These are phyloP conservation scores for Monochamus alternatus DNA, from an alignment of 2,888 invertebrate species.

Conservation along the genomic window DNA sequence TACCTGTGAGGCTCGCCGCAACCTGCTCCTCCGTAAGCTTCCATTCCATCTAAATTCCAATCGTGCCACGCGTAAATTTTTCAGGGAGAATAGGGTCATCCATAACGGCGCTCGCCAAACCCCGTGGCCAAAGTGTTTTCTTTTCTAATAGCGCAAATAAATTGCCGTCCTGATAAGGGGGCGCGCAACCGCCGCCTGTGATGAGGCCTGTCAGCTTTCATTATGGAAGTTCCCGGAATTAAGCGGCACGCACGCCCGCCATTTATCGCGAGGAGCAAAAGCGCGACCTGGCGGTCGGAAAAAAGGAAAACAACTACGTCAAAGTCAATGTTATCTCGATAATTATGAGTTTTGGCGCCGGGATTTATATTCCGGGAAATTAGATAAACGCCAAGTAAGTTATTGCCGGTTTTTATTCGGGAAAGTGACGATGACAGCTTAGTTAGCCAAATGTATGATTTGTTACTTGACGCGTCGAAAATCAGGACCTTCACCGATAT, in stretches of 20 bases:
- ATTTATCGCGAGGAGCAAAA: slow-evolving; percentile 28
- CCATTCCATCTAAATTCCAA: slow-evolving; percentile 7
- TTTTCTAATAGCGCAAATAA: slow-evolving; percentile 30
- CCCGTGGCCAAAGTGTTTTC: slow-evolving; percentile 14
- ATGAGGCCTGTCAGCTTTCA: slow-evolving; percentile 37
- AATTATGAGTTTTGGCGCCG: neutral
- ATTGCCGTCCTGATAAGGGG: slow-evolving; percentile 27
- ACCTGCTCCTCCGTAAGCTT: neutral
- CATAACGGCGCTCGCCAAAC: slow-evolving; percentile 12
- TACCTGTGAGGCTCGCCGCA: neutral
- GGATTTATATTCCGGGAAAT: neutral
- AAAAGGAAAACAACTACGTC: slow-evolving; percentile 9
- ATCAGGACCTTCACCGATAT: too few relatives aligned
- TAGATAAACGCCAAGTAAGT: too few relatives aligned
- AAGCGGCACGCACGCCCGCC: slow-evolving; percentile 31
- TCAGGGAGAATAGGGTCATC: slow-evolving; percentile 24
- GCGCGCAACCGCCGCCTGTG: slow-evolving; percentile 22
- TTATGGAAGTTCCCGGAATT: slow-evolving; percentile 30
- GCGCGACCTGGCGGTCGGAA: neutral
- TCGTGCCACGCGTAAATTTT: slow-evolving; percentile 6
- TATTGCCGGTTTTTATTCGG: too few relatives aligned
- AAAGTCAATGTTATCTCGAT: slow-evolving; percentile 9
- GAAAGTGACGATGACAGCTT: too few relatives aligned
- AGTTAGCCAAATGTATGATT: too few relatives aligned
- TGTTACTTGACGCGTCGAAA: too few relatives aligned